Evolutionary conservation across 1,140 invertebrate species (phyloP).

Genomic region (Zaprionus taronus): DNA sequence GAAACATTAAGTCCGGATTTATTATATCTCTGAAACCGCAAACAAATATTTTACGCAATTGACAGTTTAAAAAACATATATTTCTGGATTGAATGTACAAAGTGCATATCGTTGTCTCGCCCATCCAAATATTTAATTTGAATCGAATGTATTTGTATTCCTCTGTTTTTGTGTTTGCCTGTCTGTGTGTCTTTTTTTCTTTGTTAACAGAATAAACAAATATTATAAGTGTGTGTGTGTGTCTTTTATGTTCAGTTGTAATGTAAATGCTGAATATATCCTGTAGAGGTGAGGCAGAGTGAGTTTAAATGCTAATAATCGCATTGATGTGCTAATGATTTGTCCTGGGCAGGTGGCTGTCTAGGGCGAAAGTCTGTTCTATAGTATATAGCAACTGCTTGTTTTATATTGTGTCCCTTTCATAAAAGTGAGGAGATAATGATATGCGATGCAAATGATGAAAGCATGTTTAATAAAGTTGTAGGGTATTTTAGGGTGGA

Average conservation of each 20-base stretch:
- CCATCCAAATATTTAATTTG: conserved; percentile 28
- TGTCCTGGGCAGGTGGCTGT: background rate
- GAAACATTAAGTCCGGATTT: background rate
- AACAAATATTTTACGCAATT: conserved; percentile 6
- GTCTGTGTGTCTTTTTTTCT: background rate
- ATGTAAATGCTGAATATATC: background rate
- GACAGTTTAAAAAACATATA: conserved; percentile 8
- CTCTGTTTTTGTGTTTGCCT: conserved; percentile 5
- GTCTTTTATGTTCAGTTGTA: background rate
- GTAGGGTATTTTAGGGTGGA: conserved; percentile 4
- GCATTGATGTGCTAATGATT: background rate
- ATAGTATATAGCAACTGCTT: background rate
- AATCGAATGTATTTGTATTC: conserved; percentile 21
- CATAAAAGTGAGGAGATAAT: too few species aligned
- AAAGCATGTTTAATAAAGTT: too few species aligned
- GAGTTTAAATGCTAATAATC: background rate
- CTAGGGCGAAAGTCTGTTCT: background rate
- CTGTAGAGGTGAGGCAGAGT: background rate
- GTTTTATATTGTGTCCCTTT: too few species aligned
- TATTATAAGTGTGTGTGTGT: background rate
- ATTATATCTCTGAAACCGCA: background rate
- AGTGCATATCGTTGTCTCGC: conserved; percentile 20
- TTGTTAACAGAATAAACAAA: conserved; percentile 8
- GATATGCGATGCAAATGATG: too few species aligned
- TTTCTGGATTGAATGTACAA: background rate